Percentiles rank a stretch among this genome's conserved stretches.
phyloP scores from a whole-genome alignment of 2,888 invertebrate genomes.

The Pristionchus mayeri region DNA sequence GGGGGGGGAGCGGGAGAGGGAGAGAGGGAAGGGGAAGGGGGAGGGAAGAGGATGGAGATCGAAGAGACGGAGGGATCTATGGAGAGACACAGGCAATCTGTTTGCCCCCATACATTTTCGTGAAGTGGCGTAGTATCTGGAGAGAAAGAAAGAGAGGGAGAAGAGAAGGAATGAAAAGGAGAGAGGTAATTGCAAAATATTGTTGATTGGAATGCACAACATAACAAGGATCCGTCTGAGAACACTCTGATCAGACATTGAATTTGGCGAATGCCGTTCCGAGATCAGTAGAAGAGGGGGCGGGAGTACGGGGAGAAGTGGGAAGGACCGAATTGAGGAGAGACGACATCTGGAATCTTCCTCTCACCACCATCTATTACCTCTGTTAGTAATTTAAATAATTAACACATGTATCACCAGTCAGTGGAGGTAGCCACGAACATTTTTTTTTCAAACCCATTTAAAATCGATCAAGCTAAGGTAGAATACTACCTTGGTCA shows the following conservation, averaged over 20 bases:
- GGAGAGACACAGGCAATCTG: conserved; percentile 41
- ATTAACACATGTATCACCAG: too few relatives aligned
- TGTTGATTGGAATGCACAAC: not conserved
- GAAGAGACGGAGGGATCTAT: conserved; percentile 11
- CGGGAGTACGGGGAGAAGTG: conserved; percentile 18
- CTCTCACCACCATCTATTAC: too few relatives aligned
- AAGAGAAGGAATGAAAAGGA: conserved; percentile 81
- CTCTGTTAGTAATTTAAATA: too few relatives aligned
- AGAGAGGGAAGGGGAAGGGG: too few relatives aligned
- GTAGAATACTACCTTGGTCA: too few relatives aligned
- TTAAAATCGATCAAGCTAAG: too few relatives aligned
- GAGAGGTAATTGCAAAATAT: conserved; percentile 68
- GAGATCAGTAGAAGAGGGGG: not conserved
- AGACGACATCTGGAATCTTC: conserved; percentile 40
- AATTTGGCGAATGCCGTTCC: conserved; percentile 3
- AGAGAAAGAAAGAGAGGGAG: conserved; percentile 31
- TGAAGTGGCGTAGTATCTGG: conserved; percentile 44
- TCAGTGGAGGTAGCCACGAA: too few relatives aligned
- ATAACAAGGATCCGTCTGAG: not conserved
- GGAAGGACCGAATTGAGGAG: conserved; percentile 47
- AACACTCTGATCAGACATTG: not conserved
- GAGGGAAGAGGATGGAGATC: not conserved
- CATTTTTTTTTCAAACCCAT: too few relatives aligned
- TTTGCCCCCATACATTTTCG: conserved; percentile 23
- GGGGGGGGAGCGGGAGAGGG: conserved; percentile 20